Base-by-base conservation (phyloP, 2,888 invertebrate genomes). In the Ophion ellenae region DNA sequence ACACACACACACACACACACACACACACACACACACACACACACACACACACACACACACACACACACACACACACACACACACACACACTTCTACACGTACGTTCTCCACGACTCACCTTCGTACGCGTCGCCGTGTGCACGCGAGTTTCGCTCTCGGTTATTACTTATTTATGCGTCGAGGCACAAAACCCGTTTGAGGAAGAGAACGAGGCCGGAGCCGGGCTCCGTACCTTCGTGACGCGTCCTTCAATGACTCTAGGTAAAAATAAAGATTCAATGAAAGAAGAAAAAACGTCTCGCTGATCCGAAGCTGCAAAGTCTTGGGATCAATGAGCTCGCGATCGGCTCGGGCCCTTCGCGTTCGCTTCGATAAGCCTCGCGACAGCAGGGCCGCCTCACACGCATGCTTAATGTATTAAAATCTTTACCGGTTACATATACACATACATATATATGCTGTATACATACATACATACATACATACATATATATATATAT, bases 141-240 rank as follows among this genome's bases (percentile, higher is more conserved):
- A 87, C 85, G 88, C 57, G 66, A 66, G 71, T 80, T 67, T 77
- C 71, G 53, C 47, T 75, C 85, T 86, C 87, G 90, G 91, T 93
- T 92, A 92, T 93, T 92, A 93, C 92, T 93, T 92, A 93, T 93
- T 92, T 93, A 90, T 90, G 89, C 10, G 7, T 90, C 89, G 89
- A 88, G 88, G 88, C 85, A 87, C 89, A 88, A 88, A 93, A 92
- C 93, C 89, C 90, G 93, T 92, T 92, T 92, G 90, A 90, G 90
- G 88, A 89, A 88, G 88, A 83, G 91, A 90, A 90, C 89, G 75
- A 82, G 83, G 79, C 87, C 88, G 87, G 86, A 88, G 87, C 88
- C 84, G 90, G 85, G 69, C 77, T 81, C 57, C 47, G 78, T 85
- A 85, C 85, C 80, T 83, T 86, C 86, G 86, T 86, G 86, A 86